Percentiles rank a stretch among this genome's conserved stretches.
Evolutionary conservation across 2,113 vertebrate genomes (phyloP).

Genomic region (Panurus biarmicus): DNA sequence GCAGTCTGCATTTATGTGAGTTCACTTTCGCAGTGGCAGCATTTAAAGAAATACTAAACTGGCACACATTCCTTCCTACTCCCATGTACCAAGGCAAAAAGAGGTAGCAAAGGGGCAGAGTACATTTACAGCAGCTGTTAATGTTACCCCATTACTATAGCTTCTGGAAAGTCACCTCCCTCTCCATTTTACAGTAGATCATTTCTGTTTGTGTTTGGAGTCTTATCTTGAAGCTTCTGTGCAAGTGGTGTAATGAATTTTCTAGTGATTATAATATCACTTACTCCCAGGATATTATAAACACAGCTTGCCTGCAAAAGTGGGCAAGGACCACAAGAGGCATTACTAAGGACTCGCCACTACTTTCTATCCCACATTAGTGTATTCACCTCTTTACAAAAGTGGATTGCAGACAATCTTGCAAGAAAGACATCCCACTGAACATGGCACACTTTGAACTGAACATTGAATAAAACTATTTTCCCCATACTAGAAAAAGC

Average conservation of each 20-base stretch:
- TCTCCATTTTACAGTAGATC: not conserved
- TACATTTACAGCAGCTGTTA: not conserved
- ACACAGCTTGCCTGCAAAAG: not conserved
- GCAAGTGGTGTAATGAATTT: not conserved
- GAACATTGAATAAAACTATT: not conserved
- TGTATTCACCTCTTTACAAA: not conserved
- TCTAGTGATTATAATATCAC: not conserved
- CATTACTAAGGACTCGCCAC: not conserved
- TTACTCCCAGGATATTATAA: not conserved
- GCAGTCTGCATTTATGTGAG: not conserved
- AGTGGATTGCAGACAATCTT: not conserved
- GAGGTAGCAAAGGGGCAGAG: not conserved
- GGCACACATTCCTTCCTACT: not conserved
- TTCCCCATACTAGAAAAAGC: not conserved
- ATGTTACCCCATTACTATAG: not conserved
- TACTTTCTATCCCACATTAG: not conserved
- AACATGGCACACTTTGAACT: not conserved
- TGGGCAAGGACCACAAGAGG: not conserved
- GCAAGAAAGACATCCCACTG: not conserved
- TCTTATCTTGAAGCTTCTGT: not conserved
- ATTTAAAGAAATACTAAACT: not conserved
- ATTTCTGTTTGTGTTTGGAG: not conserved
- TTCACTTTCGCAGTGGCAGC: not conserved
- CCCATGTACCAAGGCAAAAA: not conserved
- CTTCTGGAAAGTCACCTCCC: not conserved